phyloP scores from a whole-genome alignment of 2,797 vertebrate genomes.

The Periparus ater region DNA sequence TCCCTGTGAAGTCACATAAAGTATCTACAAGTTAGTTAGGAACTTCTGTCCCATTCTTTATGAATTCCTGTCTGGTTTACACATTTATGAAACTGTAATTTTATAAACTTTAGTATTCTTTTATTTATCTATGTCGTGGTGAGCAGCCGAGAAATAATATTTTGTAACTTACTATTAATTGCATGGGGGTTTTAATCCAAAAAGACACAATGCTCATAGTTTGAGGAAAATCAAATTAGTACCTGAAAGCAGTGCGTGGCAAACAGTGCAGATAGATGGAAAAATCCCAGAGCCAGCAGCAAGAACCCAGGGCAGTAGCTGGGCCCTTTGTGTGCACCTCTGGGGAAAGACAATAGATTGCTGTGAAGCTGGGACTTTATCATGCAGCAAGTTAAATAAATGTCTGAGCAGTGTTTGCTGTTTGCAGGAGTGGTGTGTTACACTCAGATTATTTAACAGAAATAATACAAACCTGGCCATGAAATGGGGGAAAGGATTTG shows the following conservation, averaged over 20 bases:
- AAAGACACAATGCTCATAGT: neutral
- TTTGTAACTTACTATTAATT: neutral
- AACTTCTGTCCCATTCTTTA: neutral
- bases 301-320: neutral
- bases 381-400: slow-evolving; percentile 46
- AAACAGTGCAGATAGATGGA: neutral
- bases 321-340: neutral
- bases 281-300: neutral
- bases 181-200: neutral
- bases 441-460: neutral
- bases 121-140: neutral
- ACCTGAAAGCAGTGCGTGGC: neutral
- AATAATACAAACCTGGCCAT: neutral
- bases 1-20: neutral
- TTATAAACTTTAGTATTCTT: neutral
- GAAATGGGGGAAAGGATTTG: neutral
- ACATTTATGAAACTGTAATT: neutral
- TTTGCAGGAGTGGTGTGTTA: slow-evolving; percentile 25
- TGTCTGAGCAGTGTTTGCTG: slow-evolving; percentile 21
- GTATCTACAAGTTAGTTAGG: neutral
- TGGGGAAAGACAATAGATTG: neutral
- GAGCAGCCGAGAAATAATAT: neutral
- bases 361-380: neutral
- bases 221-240: neutral
- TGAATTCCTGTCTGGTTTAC: neutral